Evolutionary conservation across 2,797 vertebrate genomes (phyloP).

Genomic region (Pelobates cultripes): DNA sequence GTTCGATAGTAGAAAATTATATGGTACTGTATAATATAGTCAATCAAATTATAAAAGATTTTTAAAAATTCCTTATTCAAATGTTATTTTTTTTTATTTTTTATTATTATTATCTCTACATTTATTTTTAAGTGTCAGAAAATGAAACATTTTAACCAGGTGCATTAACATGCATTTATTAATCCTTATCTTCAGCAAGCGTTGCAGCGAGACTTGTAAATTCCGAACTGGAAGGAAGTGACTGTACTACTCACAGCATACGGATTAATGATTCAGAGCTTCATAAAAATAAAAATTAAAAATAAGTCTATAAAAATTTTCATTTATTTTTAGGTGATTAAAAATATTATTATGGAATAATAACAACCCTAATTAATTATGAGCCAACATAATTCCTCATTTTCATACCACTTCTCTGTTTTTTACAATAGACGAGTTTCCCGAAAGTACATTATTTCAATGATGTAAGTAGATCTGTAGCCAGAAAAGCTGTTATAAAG

Average conservation of each 20-base stretch:
- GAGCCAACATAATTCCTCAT: neutral
- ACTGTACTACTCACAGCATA: neutral
- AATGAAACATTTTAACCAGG: too few relatives aligned
- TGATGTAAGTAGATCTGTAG: neutral
- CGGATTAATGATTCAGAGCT: neutral
- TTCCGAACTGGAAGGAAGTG: neutral
- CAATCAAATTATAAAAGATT: too few relatives aligned
- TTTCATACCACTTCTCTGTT: neutral
- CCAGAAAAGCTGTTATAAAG: slow-evolving; percentile 4
- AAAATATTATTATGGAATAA: slow-evolving; percentile 2
- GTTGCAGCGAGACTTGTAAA: neutral
- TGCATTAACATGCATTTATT: too few relatives aligned
- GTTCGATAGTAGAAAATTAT: too few relatives aligned
- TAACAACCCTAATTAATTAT: slow-evolving; percentile 6
- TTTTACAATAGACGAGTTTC: slow-evolving; percentile 1
- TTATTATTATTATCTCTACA: too few relatives aligned
- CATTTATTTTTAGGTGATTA: slow-evolving; percentile 13
- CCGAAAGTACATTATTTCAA: slow-evolving; percentile 9
- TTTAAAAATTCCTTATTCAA: too few relatives aligned
- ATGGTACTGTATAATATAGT: too few relatives aligned
- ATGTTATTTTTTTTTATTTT: too few relatives aligned
- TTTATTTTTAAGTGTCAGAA: too few relatives aligned
- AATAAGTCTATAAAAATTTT: neutral
- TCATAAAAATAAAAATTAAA: neutral
- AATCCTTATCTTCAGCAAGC: too few relatives aligned